These are phyloP conservation scores for Mergus octosetaceus DNA, from an alignment of 2,797 vertebrate genomes.

Conservation along the genomic window DNA sequence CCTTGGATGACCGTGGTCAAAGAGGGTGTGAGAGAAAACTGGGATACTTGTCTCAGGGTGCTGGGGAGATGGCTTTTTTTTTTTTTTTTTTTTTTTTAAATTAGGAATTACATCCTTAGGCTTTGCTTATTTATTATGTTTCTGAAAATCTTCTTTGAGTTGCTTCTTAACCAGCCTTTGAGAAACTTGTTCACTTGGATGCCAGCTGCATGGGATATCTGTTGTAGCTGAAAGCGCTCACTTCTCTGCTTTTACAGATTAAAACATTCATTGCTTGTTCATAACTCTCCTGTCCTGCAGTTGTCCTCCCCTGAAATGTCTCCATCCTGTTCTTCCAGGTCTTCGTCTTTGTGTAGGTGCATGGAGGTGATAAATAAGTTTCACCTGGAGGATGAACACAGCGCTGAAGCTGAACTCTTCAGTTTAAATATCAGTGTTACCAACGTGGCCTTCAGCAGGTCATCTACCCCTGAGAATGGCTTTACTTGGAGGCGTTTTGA, in stretches of 20 bases:
- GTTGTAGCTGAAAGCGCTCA: not conserved
- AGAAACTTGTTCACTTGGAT: not conserved
- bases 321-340: not conserved
- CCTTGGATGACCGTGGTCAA: not conserved
- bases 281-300: not conserved
- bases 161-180: not conserved
- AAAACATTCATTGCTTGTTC: not conserved
- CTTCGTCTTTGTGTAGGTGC: rapidly evolving
- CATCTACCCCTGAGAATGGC: rapidly evolving
- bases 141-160: not conserved
- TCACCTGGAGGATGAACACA: not conserved
- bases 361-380: not conserved
- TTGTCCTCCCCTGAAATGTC: not conserved
- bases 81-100: not conserved
- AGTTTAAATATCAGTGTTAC: rapidly evolving
- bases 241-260: not conserved
- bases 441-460: not conserved
- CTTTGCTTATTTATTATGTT: not conserved
- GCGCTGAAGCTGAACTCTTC: not conserved
- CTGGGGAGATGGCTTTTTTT: not conserved
- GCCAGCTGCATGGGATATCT: not conserved
- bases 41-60: not conserved
- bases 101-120: too few species aligned
- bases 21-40: not conserved
- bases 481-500: rapidly evolving